phyloP scores from a whole-genome alignment of 1,140 invertebrate species.

The Acyrthosiphon pisum region DNA sequence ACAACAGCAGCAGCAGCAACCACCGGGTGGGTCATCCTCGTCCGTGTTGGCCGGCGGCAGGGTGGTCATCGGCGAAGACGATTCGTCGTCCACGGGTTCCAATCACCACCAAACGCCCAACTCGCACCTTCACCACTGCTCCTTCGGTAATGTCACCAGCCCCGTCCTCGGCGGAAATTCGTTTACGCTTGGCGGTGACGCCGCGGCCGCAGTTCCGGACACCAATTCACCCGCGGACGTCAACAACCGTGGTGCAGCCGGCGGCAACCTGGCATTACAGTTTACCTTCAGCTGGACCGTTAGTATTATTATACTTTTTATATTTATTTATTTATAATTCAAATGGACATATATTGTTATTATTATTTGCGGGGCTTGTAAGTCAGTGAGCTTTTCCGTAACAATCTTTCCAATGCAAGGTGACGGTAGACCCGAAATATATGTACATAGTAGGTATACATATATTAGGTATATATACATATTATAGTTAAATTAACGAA shows the following conservation, averaged over 20 bases:
- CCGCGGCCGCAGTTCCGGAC: conserved; percentile 70
- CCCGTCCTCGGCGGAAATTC: conserved; percentile 84
- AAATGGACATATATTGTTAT: neutral
- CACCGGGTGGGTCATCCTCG: neutral
- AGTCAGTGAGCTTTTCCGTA: neutral
- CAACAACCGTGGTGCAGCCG: conserved; percentile 64
- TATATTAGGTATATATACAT: no score
- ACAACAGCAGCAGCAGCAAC: conserved; percentile 84
- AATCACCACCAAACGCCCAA: neutral
- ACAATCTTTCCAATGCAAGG: neutral
- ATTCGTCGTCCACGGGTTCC: conserved; percentile 68
- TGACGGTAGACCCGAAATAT: neutral
- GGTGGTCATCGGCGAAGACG: conserved; percentile 69
- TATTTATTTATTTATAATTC: neutral
- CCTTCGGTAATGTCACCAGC: conserved; percentile 87
- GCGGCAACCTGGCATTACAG: conserved; percentile 77
- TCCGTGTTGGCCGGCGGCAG: conserved; percentile 66
- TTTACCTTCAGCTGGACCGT: conserved; percentile 92
- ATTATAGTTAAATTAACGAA: neutral
- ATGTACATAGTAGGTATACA: no score
- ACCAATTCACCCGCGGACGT: neutral
- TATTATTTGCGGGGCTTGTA: neutral
- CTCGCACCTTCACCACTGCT: conserved; percentile 73
- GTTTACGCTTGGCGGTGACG: conserved; percentile 72
- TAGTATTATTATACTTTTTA: conserved; percentile 66